Percentiles rank a stretch among this genome's conserved stretches.
Conservation (phyloP, 1,140 invertebrate species). For the Bombus pyrosoma region DNA sequence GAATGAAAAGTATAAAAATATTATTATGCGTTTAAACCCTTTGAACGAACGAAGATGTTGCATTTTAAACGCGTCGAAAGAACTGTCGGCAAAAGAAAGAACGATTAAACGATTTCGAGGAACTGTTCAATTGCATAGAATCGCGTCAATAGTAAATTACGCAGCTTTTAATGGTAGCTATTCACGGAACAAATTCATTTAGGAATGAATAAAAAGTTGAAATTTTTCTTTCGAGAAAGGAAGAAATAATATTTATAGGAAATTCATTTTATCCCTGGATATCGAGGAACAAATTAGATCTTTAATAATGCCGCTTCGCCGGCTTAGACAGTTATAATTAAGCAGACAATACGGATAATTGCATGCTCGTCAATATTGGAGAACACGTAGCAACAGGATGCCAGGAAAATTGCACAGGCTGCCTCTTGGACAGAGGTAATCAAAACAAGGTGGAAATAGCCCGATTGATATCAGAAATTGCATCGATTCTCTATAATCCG, state of each 20-base stretch:
- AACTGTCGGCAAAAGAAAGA: too few species aligned
- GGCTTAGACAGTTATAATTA: constrained; percentile 56
- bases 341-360: constrained; percentile 60
- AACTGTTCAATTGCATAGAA: constrained; percentile 6
- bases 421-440: constrained; percentile 51
- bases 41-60: background rate
- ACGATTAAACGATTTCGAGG: background rate
- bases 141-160: background rate
- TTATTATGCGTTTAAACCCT: background rate
- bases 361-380: constrained; percentile 52
- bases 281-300: background rate
- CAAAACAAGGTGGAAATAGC: constrained; percentile 64
- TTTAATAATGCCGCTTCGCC: constrained; percentile 43
- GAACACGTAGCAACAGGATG: constrained; percentile 52
- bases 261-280: background rate
- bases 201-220: background rate
- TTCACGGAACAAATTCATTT: background rate
- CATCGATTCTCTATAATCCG: constrained; percentile 47
- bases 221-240: background rate
- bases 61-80: background rate
- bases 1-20: background rate
- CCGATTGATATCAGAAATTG: constrained; percentile 65
- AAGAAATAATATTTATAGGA: background rate
- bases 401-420: constrained; percentile 60
- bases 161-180: background rate